A percentile compares a stretch with the other conserved stretches of the same genome.
Conservation (phyloP, 2,797 vertebrate genomes). For the Acanthornis magna region DNA sequence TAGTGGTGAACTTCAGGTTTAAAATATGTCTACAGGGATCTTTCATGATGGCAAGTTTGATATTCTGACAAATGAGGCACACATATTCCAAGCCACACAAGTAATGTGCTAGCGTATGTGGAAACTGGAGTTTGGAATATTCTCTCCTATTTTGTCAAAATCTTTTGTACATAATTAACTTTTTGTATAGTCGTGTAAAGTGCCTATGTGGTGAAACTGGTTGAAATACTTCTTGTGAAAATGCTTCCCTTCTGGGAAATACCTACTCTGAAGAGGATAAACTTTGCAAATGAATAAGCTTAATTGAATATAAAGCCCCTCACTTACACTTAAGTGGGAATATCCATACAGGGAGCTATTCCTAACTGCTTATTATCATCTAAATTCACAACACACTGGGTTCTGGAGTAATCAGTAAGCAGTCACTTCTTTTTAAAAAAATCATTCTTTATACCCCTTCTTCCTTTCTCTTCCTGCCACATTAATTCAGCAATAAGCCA, state of each 20-base stretch:
- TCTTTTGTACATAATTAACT: background rate
- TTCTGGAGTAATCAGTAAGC: background rate
- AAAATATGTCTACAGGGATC: background rate
- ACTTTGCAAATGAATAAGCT: background rate
- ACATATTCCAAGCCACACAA: background rate
- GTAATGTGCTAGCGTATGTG: background rate
- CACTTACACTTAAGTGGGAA: background rate
- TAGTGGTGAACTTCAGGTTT: background rate
- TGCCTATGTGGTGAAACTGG: background rate
- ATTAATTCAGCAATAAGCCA: background rate
- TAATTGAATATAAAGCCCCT: background rate
- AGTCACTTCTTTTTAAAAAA: background rate
- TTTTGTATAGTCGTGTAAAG: background rate
- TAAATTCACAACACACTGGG: background rate
- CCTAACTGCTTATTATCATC: background rate
- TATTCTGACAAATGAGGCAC: background rate
- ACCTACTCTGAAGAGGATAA: background rate
- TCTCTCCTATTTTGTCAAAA: conserved; percentile 2
- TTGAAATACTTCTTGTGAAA: background rate
- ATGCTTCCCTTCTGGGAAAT: background rate
- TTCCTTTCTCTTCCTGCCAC: background rate
- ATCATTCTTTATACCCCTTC: background rate
- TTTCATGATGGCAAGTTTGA: background rate
- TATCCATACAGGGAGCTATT: background rate
- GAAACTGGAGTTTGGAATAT: background rate